phyloP scores from a whole-genome alignment of 2,113 vertebrate species.

The Asarcornis scutulata region DNA sequence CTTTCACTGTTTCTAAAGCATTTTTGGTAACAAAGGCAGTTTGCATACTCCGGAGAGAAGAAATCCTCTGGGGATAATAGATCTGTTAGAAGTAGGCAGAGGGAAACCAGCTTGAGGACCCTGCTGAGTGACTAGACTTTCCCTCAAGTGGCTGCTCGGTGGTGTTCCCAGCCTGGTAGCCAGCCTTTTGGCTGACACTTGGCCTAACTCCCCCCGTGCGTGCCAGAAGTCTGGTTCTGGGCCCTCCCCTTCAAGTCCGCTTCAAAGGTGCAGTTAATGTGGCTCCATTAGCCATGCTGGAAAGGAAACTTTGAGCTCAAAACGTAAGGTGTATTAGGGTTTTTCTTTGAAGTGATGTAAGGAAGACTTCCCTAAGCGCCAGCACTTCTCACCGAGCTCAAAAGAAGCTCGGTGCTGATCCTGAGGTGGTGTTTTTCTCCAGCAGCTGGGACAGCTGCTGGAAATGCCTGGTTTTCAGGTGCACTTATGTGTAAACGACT shows the following conservation, averaged over 20 bases:
- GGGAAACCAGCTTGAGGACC: neutral
- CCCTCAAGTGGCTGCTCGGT: neutral
- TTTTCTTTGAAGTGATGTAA: neutral
- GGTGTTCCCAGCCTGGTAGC: neutral
- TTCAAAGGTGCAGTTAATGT: neutral
- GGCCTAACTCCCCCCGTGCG: neutral
- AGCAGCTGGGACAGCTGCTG: neutral
- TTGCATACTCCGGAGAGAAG: neutral
- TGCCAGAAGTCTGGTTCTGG: neutral
- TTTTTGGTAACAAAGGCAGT: neutral
- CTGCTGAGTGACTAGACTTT: neutral
- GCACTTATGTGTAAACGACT: neutral
- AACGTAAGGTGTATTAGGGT: neutral
- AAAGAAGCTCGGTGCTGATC: neutral
- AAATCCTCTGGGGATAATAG: neutral
- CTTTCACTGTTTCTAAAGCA: neutral
- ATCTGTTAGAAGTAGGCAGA: neutral
- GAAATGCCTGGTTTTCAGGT: neutral
- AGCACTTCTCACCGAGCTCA: neutral
- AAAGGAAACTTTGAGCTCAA: neutral
- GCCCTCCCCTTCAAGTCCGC: neutral
- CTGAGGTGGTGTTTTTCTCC: neutral
- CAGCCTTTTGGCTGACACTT: neutral
- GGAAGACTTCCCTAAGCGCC: neutral
- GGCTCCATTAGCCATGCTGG: neutral